Percentiles rank a stretch among this genome's conserved stretches.
Evolutionary conservation across 2,113 vertebrate species (phyloP).

Genomic region (Paratilapia polleni): DNA sequence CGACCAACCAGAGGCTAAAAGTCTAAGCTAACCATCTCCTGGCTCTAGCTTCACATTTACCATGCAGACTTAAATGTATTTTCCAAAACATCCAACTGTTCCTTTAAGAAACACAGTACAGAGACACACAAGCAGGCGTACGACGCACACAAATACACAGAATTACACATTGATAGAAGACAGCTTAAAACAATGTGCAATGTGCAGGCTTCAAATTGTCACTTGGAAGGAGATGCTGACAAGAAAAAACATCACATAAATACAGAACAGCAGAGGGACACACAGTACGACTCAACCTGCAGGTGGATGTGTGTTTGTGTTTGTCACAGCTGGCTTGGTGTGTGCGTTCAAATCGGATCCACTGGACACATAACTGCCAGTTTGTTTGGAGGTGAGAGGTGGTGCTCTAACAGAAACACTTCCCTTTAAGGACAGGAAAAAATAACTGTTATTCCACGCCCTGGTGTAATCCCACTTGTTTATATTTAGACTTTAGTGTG

Average conservation of each 20-base stretch:
- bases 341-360: neutral
- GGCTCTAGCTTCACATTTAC: neutral
- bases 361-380: neutral
- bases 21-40: neutral
- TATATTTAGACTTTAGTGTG: conserved; percentile 32
- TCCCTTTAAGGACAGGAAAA: conserved; percentile 36
- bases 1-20: too few relatives aligned
- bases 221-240: neutral
- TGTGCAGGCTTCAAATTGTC: neutral
- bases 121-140: neutral
- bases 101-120: neutral
- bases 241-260: conserved; percentile 13
- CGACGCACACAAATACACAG: neutral
- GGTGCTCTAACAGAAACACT: neutral
- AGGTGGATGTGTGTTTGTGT: conserved; percentile 26
- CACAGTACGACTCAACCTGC: conserved; percentile 1
- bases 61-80: neutral
- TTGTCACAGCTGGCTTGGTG: conserved; percentile 34
- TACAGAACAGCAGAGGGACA: neutral
- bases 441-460: conserved; percentile 4
- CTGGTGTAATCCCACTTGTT: neutral
- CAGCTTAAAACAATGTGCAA: conserved; percentile 4
- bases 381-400: conserved; percentile 30
- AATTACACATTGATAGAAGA: neutral
- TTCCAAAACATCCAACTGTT: conserved; percentile 17